Evolutionary conservation across 2,113 vertebrate genomes (phyloP), one percentile per base, ranked within the genome.

Genomic region (Vulpes vulpes): DNA sequence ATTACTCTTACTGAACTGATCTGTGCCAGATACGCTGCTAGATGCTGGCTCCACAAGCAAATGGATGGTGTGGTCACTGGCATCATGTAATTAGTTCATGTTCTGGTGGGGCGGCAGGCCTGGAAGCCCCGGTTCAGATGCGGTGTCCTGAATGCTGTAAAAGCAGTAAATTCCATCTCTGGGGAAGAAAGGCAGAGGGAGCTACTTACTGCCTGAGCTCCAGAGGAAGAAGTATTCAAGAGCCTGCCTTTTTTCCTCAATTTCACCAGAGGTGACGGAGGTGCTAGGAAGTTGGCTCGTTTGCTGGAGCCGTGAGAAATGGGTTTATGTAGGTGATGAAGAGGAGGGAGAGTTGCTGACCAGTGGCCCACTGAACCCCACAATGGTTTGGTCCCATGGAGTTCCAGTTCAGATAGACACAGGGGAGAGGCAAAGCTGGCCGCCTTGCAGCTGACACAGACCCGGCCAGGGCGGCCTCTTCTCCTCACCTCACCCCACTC

Each of bases 401-500:
- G 53, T 30, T 87, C 69, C 30, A 35, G 65, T 11, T 84, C 2
- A 30, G 69, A 51, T 12, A 49, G 57, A 57, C 32, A 49, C 80
- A 17, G 62, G 64, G n/a, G 23, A 79, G 73, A 94, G 67, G 82
- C 0, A 0, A 60, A 62, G 91, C 96, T n/a, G 55, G 65, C 73
- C 38, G 51, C 80, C 35, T 8, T 19, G 0, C 38, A 22, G 38
- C 38, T 30, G 35, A 12, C 55, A n/a, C 53, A 19, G 60, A 11
- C 30, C 27, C 2, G 20, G 88, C 86, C 62, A 43, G 51, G 35
- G 82, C 27, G 0, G 86, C 80, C 59, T 74, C 85, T 43, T 96
- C 96, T 84, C 97, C 97, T 98, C 91, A 49, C 91, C 96, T 96
- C 96, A 87, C 89, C 78, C 62, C 35, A 43, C 80, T 95, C 93